Conservation (phyloP, 2,113 vertebrate genomes). For the Phaetusa simplex region DNA sequence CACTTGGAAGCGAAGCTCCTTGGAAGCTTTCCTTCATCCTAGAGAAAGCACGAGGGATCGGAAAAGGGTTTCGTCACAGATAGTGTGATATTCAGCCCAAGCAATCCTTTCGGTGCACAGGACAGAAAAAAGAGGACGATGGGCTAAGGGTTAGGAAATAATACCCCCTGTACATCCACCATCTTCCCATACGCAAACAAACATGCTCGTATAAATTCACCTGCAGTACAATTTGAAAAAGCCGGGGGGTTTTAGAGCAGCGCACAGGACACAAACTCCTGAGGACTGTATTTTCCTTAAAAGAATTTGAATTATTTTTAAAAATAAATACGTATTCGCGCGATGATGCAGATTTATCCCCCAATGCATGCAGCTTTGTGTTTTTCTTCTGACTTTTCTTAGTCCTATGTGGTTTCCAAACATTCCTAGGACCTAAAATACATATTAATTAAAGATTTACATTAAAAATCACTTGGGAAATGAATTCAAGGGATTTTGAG, state of each 20-base stretch:
- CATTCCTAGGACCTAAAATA: not conserved
- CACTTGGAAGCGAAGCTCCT: conserved; percentile 20
- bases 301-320: not conserved
- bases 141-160: not conserved
- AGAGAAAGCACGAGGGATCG: not conserved
- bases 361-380: not conserved
- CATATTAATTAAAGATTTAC: not conserved
- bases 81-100: not conserved
- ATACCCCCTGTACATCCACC: not conserved
- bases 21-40: conserved; percentile 14
- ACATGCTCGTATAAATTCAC: not conserved
- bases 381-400: not conserved
- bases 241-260: fast-evolving
- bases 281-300: not conserved
- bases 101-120: not conserved
- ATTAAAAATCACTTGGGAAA: not conserved
- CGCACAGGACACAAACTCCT: not conserved
- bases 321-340: not conserved
- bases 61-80: not conserved
- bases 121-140: not conserved
- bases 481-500: not conserved
- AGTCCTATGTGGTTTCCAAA: not conserved
- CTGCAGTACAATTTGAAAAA: not conserved
- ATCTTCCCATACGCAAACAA: not conserved
- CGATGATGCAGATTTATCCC: not conserved